Evolutionary conservation across 2,888 invertebrate species (phyloP), one percentile per base, ranked within the genome.

Genomic region (Lasioglossum villosulum): DNA sequence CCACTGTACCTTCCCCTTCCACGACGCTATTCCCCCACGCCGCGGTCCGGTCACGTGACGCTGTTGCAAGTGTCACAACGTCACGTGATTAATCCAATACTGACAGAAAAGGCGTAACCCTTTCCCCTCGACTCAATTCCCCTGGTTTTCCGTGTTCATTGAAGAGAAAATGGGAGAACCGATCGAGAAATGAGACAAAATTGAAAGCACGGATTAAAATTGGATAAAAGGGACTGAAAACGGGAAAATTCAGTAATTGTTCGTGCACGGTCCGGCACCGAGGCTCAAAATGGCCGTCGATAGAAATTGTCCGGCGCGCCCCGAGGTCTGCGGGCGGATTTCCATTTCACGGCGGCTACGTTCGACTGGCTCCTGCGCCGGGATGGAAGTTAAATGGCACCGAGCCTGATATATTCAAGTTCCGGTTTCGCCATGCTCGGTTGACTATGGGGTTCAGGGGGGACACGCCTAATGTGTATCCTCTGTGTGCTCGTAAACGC

Each of bases 381-480:
- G 80, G 86, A 88, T 91, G 80, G 88, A 89, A 88, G 81, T 87
- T 91, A 89, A 90, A 90, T 90, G 87, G 86, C 80, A 77, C 73
- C 66, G 84, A 76, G 73, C 80, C 66, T 83, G 88, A 88, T 90
- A 84, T 87, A 90, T 90, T 88, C 87, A 84, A 85, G 88, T 90
- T 90, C 90, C 90, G 90, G 90, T 90, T 90, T 91, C 88, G 91
- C 83, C 52, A 91, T 91, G 91, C 90, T 90, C 87, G 87, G 91
- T 90, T 90, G 91, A 80, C 34, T 88, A 88, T 86, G 78, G 87
- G 88, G 82, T 89, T 87, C 83, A 86, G 78, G 75, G 84, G 84
- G 81, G 90, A 89, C 90, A 90, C 90, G 89, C 91, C 91, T 90
- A 90, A 90, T 89, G 84, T 85, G 88, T 84, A 89, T 84, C 85